Percentiles rank a stretch among this genome's conserved stretches.
phyloP scores from a whole-genome alignment of 2,113 vertebrate species.

The Corythornis vintsioides region DNA sequence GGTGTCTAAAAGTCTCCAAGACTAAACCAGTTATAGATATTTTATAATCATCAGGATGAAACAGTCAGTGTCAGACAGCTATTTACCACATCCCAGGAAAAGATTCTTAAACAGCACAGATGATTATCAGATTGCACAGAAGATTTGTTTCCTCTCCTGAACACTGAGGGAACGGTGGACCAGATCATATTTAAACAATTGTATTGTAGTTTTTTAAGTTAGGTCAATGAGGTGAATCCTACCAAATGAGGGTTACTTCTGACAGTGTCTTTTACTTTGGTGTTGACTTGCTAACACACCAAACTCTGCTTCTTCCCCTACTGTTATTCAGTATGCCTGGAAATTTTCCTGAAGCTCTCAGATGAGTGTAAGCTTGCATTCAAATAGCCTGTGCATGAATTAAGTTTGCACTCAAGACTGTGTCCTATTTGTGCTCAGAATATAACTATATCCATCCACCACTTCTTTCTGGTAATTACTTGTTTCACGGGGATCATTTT shows the following conservation, averaged over 20 bases:
- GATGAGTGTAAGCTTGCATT: neutral
- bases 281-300: accelerated
- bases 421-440: neutral
- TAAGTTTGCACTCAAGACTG: neutral
- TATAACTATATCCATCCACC: neutral
- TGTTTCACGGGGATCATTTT: neutral
- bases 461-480: neutral
- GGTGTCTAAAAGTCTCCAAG: neutral
- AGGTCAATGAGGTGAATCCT: neutral
- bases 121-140: neutral
- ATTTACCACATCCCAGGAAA: neutral
- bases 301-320: neutral
- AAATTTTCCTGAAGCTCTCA: neutral
- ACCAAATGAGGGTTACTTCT: accelerated
- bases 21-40: neutral
- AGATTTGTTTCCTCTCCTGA: neutral
- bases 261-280: accelerated
- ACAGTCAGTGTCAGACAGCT: neutral
- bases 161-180: accelerated
- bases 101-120: accelerated
- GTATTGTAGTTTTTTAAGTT: neutral
- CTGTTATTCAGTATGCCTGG: accelerated
- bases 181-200: neutral
- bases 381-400: neutral
- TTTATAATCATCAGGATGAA: neutral